These are phyloP conservation scores for Anthrax anthrax DNA, from an alignment of 2,888 invertebrate genomes.

Conservation along the genomic window DNA sequence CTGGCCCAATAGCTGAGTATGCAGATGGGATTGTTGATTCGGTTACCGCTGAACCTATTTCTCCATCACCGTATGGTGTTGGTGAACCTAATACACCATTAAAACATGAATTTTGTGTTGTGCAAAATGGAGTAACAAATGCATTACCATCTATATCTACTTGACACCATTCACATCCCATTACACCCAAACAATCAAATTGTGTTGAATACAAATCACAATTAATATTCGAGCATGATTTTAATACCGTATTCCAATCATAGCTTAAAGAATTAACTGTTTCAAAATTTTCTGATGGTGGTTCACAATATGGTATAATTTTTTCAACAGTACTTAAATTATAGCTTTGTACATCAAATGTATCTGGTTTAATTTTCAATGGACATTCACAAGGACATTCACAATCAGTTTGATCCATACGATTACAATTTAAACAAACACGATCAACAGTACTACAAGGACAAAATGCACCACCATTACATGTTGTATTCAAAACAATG, in stretches of 20 bases:
- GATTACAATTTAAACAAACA: conserved; percentile 77
- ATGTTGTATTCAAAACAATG: conserved; percentile 76
- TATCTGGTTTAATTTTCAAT: conserved; percentile 24
- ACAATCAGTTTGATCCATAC: conserved; percentile 89
- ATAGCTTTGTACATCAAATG: neutral
- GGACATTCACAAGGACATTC: conserved; percentile 91
- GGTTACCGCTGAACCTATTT: conserved; percentile 25
- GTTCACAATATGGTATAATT: conserved; percentile 21
- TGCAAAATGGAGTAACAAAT: conserved; percentile 61
- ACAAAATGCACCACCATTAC: conserved; percentile 72
- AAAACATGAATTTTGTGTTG: conserved; percentile 67
- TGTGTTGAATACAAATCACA: conserved; percentile 52
- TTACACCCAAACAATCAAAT: conserved; percentile 51
- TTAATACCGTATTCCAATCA: conserved; percentile 40
- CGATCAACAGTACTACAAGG: conserved; percentile 84
- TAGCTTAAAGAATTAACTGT: conserved; percentile 21
- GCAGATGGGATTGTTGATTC: conserved; percentile 34
- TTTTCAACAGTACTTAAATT: no score
- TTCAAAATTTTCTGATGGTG: conserved; percentile 22
- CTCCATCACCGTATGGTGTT: conserved; percentile 51
- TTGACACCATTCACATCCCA: conserved; percentile 88
- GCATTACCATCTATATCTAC: conserved; percentile 59
- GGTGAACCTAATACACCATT: conserved; percentile 71
- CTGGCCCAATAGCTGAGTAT: conserved; percentile 70
- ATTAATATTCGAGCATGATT: conserved; percentile 50